phyloP scores from a whole-genome alignment of 2,113 vertebrate species.

The Rafetus swinhoei region DNA sequence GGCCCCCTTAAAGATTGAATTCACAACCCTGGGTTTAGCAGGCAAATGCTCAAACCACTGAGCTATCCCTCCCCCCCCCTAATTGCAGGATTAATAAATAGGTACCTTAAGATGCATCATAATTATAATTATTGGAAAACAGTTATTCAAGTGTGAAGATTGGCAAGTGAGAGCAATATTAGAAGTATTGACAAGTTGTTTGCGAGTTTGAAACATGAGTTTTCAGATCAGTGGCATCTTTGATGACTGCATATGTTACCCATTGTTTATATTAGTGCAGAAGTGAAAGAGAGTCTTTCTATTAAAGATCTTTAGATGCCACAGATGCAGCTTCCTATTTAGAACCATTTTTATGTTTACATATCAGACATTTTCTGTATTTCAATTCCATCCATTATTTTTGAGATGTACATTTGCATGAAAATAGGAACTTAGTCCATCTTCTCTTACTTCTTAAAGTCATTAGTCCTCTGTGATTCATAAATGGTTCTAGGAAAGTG shows the following conservation, averaged over 20 bases:
- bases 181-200: conserved; percentile 84
- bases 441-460: background rate
- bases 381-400: background rate
- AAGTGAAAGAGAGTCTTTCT: background rate
- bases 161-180: conserved; percentile 75
- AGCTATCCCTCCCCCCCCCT: too few species aligned
- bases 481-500: background rate
- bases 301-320: background rate
- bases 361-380: background rate
- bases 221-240: conserved; percentile 69
- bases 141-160: conserved; percentile 87
- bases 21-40: too few species aligned
- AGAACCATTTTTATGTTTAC: background rate
- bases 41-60: too few species aligned
- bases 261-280: background rate
- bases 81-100: conserved; percentile 74
- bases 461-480: background rate
- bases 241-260: conserved; percentile 5
- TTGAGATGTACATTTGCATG: background rate
- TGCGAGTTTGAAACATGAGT: conserved; percentile 77
- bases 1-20: too few species aligned
- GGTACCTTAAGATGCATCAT: conserved; percentile 83
- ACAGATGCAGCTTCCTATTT: background rate
- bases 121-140: conserved; percentile 87
- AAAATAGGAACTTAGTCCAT: background rate